Base-by-base conservation (phyloP, 30 jellyfish, hydroid and myxozoan species). In the Cassiopea andromeda region DNA sequence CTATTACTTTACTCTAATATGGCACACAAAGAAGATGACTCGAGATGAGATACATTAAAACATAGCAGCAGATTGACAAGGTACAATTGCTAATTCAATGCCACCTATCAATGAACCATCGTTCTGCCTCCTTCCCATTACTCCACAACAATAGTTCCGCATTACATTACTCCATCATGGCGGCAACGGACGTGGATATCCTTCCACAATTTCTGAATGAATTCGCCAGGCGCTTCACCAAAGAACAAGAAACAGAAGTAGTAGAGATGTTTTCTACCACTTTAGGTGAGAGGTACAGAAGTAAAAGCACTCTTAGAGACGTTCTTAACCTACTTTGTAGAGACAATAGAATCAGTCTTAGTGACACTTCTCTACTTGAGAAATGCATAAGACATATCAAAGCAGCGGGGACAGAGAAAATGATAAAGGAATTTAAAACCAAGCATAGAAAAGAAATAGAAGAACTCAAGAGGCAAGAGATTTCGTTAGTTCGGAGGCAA, bases 341-440 rank as follows among this genome's bases (percentile, higher is more conserved):
- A 83, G 92, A 83, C 66, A 83, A 83, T 27, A 72, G 85, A 69
- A 83, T 83, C 59, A 69, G 64, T 59, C 10, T 54, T 48, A 47
- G 77, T 1, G 66, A 83, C 66, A 69, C 85, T 13, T 57, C 12
- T 43, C 50, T 83, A 73, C 77, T 83, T 9, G 92, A 83, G n/a
- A 46, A 83, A 19, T 70, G 79, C 54, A 46, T 57, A 18, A 49
- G 77, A 16, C 49, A 46, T 27, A 27, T 27, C 38, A 27, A 27
- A 27, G 38, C 38, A 48, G 54, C 44, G 47, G 61, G 71, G 3
- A 64, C 71, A 46, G 38, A 71, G 48, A 72, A 84, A 45, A 66
- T 84, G 9, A 43, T 84, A 48, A 48, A 71, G 1, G 78, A 27
- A 47, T 84, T 72, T 44, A 72, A 71, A 47, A 84, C 48, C 27